Evolutionary conservation across 2,113 vertebrate species (phyloP).

Genomic region (Coreoperca whiteheadi): DNA sequence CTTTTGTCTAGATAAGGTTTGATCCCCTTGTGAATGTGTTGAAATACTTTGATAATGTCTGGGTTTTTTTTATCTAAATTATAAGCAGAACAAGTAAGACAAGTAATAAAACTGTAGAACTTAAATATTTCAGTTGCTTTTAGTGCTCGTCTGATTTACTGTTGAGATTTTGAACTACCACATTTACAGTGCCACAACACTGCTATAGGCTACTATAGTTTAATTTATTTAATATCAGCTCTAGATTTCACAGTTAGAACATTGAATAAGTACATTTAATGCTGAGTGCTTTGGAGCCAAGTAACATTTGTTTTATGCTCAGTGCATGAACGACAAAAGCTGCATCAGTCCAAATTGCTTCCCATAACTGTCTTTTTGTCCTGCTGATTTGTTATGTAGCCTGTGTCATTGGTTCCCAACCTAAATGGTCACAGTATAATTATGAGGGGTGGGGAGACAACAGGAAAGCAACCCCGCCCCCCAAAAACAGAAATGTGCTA

Average conservation of each 20-base stretch:
- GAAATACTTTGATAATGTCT: not conserved
- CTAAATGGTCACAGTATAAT: not conserved
- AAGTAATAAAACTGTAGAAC: not conserved
- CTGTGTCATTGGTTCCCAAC: not conserved
- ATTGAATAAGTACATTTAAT: not conserved
- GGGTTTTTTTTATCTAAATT: not conserved
- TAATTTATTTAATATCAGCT: not conserved
- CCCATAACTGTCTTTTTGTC: not conserved
- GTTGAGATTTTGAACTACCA: not conserved
- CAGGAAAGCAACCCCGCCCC: too few relatives aligned
- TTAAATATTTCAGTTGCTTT: slow-evolving; percentile 7
- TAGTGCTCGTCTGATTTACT: not conserved
- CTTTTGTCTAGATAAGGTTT: not conserved
- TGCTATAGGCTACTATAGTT: not conserved
- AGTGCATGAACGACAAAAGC: not conserved
- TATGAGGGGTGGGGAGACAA: not conserved
- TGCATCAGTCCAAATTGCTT: not conserved
- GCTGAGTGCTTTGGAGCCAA: not conserved
- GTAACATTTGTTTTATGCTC: not conserved
- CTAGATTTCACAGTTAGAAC: not conserved
- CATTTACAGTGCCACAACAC: not conserved
- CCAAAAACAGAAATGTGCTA: not conserved
- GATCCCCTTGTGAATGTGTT: not conserved
- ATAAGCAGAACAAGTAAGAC: not conserved
- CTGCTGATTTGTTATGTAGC: not conserved